Evolutionary conservation across 1,140 invertebrate genomes (phyloP), one percentile per base, ranked within the genome.

Genomic region (Papilio glaucus): DNA sequence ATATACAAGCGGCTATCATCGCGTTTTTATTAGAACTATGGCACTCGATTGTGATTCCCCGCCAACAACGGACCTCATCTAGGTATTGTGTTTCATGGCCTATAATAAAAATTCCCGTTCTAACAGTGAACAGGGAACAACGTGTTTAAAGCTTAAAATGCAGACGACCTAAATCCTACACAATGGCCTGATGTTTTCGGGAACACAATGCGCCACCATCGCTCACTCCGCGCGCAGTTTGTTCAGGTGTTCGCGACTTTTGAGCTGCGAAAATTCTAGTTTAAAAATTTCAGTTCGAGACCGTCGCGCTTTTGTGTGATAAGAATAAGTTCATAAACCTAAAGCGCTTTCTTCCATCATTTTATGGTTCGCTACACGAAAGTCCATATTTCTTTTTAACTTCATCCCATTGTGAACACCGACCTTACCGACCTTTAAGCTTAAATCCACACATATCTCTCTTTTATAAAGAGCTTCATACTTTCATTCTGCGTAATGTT

Each of bases 161-260:
- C 83, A 81, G 83, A 76, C 83, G 85, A 86, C 86, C 86, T 82
- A 86, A 81, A 86, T 88, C 75, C 75, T 42, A 73, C 79, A 86
- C 81, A 88, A 88, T 84, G 75, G 80, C 72, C 71, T 81, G 85
- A 85, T 88, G 83, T 88, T 86, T 87, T 85, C 78, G 83, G 82
- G 76, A 74, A 77, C 80, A 86, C 84, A 86, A 85, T 82, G 76
- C 83, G 63, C 75, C 77, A 72, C 80, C 80, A 85, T 85, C 76
- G 80, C 74, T 83, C 81, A 82, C 77, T 77, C 78, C 60, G 71
- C 21, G 75, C 61, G 75, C 79, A 84, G 86, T 87, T 85, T 86
- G 83, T 85, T 82, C 86, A 87, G 86, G 85, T 86, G 82, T 76
- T 81, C 62, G 74, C 73, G 76, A 85, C 77, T 83, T 82, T 84